Evolutionary conservation across 2,797 vertebrate genomes (phyloP), one percentile per base, ranked within the genome.

Genomic region (Lepidocolaptes lacrymiger): DNA sequence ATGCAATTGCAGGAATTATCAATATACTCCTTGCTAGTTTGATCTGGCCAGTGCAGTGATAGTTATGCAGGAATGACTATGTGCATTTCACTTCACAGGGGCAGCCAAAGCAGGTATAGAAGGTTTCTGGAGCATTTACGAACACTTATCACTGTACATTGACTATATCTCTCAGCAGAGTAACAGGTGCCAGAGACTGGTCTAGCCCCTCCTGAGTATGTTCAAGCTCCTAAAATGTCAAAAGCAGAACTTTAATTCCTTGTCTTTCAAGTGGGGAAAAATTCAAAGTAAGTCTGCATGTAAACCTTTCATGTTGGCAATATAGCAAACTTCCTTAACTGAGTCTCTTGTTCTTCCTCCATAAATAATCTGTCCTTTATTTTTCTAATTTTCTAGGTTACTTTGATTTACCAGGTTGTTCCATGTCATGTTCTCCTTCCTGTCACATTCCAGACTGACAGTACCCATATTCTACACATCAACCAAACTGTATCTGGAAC

Each of bases 131-230:
- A 58, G 10, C 16, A 39, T 64, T n/a, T 64, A n/a, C 15, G n/a
- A 44, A 43, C 2, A 5, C 4, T 22, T 5, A n/a, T 2, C 0
- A 1, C 26, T 58, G 43, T 36, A 43, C 11, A 32, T 10, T 32
- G 9, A 56, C 54, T 34, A 4, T 16, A 32, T 62, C 27, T 67
- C 66, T 67, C 23, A 51, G 19, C 8, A 46, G 4, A 77, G 9
- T 34, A 55, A 55, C 41, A 64, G 9, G 11, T 56, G 4, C 23
- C 67, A 89, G 48, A 58, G 19, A 44, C 8, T 49, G 41, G 3
- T 36, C 27, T n/a, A 56, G 22, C 6, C 22, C 30, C 18, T 88
- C 14, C 27, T 30, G 7, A 27, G 4, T 24, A 7, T 28, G 22
- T 71, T 88, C 37, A 77, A 4, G 19, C n/a, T 68, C n/a, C 37